Percentiles rank a stretch among this genome's conserved stretches.
phyloP scores from a whole-genome alignment of 2,888 invertebrate species.

The Campopleginae sp. region DNA sequence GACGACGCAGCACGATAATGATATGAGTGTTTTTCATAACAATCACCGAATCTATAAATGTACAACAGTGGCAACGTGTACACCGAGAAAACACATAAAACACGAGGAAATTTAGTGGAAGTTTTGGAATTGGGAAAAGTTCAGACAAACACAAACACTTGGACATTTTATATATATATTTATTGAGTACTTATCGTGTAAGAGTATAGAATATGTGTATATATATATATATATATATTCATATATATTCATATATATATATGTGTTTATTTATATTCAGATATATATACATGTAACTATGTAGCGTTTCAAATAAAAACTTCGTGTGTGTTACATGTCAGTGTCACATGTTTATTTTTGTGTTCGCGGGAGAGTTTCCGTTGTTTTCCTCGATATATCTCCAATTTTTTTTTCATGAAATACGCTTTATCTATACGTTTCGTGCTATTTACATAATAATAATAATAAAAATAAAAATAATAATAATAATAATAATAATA shows the following conservation, averaged over 20 bases:
- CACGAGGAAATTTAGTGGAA: neutral
- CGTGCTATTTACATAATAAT: slow-evolving; percentile 81
- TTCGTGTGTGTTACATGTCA: slow-evolving; percentile 73
- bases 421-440: slow-evolving; percentile 67
- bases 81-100: neutral
- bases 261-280: slow-evolving; percentile 73
- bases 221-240: slow-evolving; percentile 74
- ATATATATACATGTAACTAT: slow-evolving; percentile 72
- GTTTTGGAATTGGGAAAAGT: slow-evolving; percentile 64
- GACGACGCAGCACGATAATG: too few species aligned
- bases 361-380: slow-evolving; percentile 64
- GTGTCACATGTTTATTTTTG: slow-evolving; percentile 69
- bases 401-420: slow-evolving; percentile 57
- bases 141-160: slow-evolving; percentile 82
- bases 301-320: slow-evolving; percentile 78
- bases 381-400: slow-evolving; percentile 29
- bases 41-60: too few species aligned
- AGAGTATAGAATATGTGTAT: slow-evolving; percentile 83
- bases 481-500: slow-evolving; percentile 74
- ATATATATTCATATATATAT: slow-evolving; percentile 74
- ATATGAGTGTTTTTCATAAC: too few species aligned
- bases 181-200: slow-evolving; percentile 84
- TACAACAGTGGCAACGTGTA: too few species aligned
- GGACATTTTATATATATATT: slow-evolving; percentile 84
- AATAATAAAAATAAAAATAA: slow-evolving; percentile 37